Conservation (phyloP, 2,797 vertebrate species). For the Heteromormyrus szaboi region DNA sequence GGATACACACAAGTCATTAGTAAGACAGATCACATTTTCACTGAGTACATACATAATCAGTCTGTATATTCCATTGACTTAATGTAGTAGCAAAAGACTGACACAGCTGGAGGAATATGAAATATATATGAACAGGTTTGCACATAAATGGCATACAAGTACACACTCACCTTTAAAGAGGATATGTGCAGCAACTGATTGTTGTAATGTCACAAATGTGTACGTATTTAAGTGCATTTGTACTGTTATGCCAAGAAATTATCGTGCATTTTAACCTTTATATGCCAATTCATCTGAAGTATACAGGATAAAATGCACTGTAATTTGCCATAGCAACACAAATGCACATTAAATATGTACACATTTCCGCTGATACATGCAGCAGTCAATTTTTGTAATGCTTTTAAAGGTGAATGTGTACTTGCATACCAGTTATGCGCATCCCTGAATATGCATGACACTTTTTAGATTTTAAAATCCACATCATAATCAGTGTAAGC, state of each 20-base stretch:
- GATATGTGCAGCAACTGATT: neutral
- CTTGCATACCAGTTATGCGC: neutral
- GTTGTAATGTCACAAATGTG: neutral
- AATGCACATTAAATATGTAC: neutral
- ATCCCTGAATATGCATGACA: neutral
- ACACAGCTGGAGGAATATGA: neutral
- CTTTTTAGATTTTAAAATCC: neutral
- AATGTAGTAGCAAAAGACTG: neutral
- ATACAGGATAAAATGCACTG: neutral
- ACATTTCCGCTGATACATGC: neutral
- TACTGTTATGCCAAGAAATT: neutral
- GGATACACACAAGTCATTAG: neutral
- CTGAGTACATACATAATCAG: neutral
- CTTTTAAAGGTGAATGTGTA: neutral
- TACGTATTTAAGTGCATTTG: neutral
- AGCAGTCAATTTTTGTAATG: neutral
- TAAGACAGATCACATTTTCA: neutral
- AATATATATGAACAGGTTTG: neutral
- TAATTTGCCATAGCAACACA: neutral
- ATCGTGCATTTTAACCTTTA: neutral
- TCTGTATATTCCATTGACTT: neutral
- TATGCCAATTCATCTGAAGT: neutral
- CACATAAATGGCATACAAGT: neutral
- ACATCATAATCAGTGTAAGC: neutral
- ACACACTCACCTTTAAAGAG: neutral